phyloP scores from a whole-genome alignment of 2,113 vertebrate genomes.

The Elephas maximus region DNA sequence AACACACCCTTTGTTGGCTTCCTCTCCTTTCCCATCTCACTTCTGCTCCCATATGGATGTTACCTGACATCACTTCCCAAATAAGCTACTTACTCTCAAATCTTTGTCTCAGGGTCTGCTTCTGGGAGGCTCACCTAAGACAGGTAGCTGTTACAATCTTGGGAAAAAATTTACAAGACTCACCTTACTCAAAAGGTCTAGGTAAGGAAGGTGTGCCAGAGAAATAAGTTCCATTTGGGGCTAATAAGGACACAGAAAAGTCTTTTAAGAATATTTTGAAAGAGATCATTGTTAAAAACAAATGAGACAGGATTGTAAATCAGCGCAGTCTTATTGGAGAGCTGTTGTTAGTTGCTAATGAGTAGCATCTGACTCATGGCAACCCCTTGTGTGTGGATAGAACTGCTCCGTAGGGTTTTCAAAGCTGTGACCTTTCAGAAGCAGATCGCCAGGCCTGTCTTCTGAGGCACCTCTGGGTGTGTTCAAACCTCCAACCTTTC shows the following conservation, averaged over 20 bases:
- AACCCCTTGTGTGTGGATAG: too few relatives aligned
- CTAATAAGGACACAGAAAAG: slow-evolving; percentile 29
- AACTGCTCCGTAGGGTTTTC: background rate
- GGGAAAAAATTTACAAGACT: background rate
- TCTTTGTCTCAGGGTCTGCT: too few relatives aligned
- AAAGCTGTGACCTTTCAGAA: background rate
- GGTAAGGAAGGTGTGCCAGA: slow-evolving; percentile 11
- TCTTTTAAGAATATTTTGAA: slow-evolving; percentile 31
- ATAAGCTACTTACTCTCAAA: background rate
- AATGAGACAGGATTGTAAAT: background rate
- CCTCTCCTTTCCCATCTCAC: background rate
- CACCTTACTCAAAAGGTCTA: background rate
- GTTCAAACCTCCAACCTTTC: too few relatives aligned
- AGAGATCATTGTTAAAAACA: slow-evolving; percentile 41
- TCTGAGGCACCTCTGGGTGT: too few relatives aligned
- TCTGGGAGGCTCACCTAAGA: background rate
- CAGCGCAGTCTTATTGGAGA: slow-evolving; percentile 10
- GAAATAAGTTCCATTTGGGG: slow-evolving; percentile 1
- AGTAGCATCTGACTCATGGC: background rate
- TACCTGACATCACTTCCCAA: background rate
- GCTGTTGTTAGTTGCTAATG: too few relatives aligned
- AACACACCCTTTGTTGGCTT: background rate
- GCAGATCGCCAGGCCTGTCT: too few relatives aligned
- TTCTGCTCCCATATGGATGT: background rate
- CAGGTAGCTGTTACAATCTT: background rate